Evolutionary conservation across 2,113 vertebrate genomes (phyloP), one percentile per base, ranked within the genome.

Genomic region (Bagarius yarrelli): DNA sequence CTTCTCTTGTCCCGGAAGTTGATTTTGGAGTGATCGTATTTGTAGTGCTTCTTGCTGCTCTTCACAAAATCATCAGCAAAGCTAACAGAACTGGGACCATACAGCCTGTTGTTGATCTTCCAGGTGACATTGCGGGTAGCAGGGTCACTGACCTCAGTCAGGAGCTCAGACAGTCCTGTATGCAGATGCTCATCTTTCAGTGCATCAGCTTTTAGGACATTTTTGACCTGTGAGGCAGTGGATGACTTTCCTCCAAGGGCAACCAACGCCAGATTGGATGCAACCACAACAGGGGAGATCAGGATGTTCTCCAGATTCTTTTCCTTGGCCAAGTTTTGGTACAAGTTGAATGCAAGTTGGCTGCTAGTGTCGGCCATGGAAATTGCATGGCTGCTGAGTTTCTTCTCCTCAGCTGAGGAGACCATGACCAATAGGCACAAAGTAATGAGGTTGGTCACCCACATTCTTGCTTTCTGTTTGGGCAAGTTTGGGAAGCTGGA

Each of bases 1-100:
- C 95, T 97, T 86, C 95, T 93, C 93, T 99, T 99, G 91, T 99
- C 98, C 0, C 95, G 89, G 90, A 99, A 95, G 93, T 98, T 99
- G 88, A 99, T 96, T 89, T 98, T 99, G 50, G 95, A 95, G 85
- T 98, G 96, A 73, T 99, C 96, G 0, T 94, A 96, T 84, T 96
- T 98, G 91, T 99, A 99, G 83, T 98, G 96, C 86, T 96, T 96
- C 91, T 97, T 98, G 93, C 98, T 99, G 91, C 21, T 95, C 85
- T 95, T 95, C 55, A 99, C 95, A 0, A 99, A 99, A 72, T 96
- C 94, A 0, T 98, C 95, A 0, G 90, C 86, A 0, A 99, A 99
- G 91, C 87, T 94, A 87, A 98, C 94, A 0, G 97, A 96, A 91
- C 96, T 96, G 4, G 98, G 98, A 0, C 96, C 95, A 0, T 98